Conservation (phyloP, 2,888 invertebrate species). For the Nemotelus pantherinus region DNA sequence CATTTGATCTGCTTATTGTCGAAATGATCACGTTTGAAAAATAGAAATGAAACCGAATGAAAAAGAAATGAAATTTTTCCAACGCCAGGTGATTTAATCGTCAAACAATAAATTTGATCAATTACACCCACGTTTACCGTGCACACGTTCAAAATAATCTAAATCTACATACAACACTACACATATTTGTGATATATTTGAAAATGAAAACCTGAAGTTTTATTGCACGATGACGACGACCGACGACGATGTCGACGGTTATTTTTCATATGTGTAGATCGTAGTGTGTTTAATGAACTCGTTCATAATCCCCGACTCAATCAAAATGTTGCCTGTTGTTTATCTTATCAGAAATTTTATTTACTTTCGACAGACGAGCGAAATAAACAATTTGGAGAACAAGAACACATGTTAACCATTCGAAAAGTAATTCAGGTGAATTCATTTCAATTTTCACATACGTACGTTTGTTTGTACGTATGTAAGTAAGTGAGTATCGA, state of each 20-base stretch:
- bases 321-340: slow-evolving; percentile 43
- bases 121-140: too few species aligned
- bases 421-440: slow-evolving; percentile 41
- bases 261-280: not conserved
- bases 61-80: too few species aligned
- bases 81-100: too few species aligned
- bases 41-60: too few species aligned
- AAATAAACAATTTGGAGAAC: slow-evolving; percentile 44
- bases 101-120: too few species aligned
- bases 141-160: too few species aligned
- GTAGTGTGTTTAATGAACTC: slow-evolving; percentile 38
- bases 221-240: slow-evolving; percentile 23
- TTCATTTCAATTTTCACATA: slow-evolving; percentile 41
- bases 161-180: too few species aligned
- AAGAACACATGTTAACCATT: slow-evolving; percentile 44
- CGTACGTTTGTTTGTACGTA: not conserved
- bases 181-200: slow-evolving; percentile 29
- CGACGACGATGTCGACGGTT: not conserved
- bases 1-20: too few species aligned
- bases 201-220: slow-evolving; percentile 32
- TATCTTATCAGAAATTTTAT: slow-evolving; percentile 44
- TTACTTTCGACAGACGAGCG: slow-evolving; percentile 42
- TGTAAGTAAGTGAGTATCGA: too few species aligned
- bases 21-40: too few species aligned
- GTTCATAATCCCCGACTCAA: slow-evolving; percentile 43